Conservation (phyloP, 2,797 vertebrate species). For the Eurystomus glaucurus region DNA sequence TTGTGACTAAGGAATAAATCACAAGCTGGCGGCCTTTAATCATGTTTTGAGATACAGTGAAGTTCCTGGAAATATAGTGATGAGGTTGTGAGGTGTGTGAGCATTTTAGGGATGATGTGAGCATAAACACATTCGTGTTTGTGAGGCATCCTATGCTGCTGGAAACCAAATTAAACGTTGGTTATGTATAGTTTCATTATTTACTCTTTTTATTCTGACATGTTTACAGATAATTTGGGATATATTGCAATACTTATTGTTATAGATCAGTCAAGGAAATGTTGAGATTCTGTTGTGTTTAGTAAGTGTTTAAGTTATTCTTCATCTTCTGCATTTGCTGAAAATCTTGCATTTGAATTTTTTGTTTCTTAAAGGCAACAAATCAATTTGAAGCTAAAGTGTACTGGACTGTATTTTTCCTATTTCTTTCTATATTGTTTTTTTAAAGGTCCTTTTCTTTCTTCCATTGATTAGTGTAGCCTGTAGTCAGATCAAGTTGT, state of each 20-base stretch:
- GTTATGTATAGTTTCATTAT: neutral
- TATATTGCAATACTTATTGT: neutral
- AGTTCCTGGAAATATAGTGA: neutral
- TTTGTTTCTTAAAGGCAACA: neutral
- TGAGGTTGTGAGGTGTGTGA: neutral
- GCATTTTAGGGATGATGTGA: neutral
- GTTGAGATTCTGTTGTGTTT: neutral
- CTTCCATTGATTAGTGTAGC: neutral
- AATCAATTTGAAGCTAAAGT: neutral
- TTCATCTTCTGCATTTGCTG: neutral
- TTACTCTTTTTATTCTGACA: neutral
- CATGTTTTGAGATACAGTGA: fast-evolving
- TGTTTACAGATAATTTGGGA: neutral
- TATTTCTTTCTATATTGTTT: neutral
- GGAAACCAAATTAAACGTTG: neutral
- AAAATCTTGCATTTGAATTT: neutral
- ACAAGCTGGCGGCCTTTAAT: neutral
- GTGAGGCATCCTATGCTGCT: neutral
- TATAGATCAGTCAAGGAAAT: neutral
- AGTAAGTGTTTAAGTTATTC: neutral
- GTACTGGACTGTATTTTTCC: neutral
- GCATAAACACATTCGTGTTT: neutral
- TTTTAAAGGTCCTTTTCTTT: neutral
- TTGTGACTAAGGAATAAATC: neutral
- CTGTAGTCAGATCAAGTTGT: neutral